Evolutionary conservation across 2,113 vertebrate species (phyloP).

Genomic region (Protobothrops flavoviridis): DNA sequence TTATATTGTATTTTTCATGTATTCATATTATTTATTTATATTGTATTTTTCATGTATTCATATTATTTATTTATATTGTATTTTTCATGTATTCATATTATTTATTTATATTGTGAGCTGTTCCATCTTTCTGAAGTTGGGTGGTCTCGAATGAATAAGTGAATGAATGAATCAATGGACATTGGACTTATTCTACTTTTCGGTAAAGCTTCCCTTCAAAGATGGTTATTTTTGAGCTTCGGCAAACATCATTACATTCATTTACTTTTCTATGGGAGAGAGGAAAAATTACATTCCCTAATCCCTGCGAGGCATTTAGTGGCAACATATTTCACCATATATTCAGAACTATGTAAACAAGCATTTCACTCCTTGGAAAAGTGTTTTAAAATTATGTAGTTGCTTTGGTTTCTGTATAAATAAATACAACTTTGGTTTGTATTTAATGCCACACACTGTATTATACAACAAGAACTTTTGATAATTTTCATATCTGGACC

Average conservation of each 20-base stretch:
- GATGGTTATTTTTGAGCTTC: slow-evolving; percentile 12
- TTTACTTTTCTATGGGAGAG: neutral
- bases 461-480: neutral
- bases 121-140: neutral
- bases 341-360: neutral
- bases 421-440: neutral
- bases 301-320: neutral
- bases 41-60: neutral
- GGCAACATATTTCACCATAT: neutral
- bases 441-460: neutral
- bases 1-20: no score
- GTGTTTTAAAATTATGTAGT: neutral
- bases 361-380: neutral
- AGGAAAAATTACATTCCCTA: slow-evolving; percentile 1
- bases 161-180: neutral
- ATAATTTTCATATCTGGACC: neutral
- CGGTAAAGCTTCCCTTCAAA: slow-evolving; percentile 26
- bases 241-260: slow-evolving; percentile 21
- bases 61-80: no score
- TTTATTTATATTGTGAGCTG: neutral
- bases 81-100: neutral
- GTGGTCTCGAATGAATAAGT: neutral
- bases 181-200: neutral
- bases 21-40: neutral
- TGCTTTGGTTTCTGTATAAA: neutral